Evolutionary conservation across 2,113 vertebrate genomes (phyloP).

Genomic region (Boleophthalmus pectinirostris): DNA sequence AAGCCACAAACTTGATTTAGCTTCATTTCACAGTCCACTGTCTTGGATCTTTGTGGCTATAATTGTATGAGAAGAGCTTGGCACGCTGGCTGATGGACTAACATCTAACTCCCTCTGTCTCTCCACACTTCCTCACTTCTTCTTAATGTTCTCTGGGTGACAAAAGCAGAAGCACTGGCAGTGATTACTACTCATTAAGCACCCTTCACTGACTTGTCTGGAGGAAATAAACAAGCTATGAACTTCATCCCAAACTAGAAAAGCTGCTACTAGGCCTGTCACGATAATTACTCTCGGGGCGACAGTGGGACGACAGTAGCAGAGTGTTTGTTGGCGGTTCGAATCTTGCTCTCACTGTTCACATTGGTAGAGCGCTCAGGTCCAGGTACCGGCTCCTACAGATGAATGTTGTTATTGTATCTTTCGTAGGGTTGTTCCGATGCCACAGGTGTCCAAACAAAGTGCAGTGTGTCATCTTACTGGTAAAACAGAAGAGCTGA

Average conservation of each 20-base stretch:
- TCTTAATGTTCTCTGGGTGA: constrained; percentile 12
- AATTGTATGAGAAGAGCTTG: constrained; percentile 41
- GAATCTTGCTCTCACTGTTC: too few species aligned
- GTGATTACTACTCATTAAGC: constrained; percentile 59
- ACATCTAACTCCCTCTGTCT: constrained; percentile 12
- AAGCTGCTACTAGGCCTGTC: background rate
- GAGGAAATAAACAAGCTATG: constrained; percentile 24
- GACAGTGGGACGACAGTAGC: too few species aligned
- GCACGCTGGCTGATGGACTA: constrained; percentile 28
- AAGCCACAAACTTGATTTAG: background rate
- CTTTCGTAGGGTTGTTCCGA: too few species aligned
- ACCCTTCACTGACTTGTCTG: constrained; percentile 37
- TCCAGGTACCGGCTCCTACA: too few species aligned
- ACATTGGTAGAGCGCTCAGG: too few species aligned
- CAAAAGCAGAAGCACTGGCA: background rate
- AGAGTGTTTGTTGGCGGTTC: too few species aligned
- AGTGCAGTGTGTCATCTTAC: too few species aligned
- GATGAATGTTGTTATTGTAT: too few species aligned
- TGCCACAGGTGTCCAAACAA: too few species aligned
- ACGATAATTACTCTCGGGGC: too few species aligned
- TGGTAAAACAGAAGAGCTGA: too few species aligned
- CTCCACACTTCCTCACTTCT: background rate
- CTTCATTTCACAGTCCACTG: background rate
- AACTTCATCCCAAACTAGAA: constrained; percentile 6
- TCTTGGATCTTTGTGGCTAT: background rate